Base-by-base conservation (phyloP, 2,797 vertebrate genomes). In the Crenichthys baileyi region DNA sequence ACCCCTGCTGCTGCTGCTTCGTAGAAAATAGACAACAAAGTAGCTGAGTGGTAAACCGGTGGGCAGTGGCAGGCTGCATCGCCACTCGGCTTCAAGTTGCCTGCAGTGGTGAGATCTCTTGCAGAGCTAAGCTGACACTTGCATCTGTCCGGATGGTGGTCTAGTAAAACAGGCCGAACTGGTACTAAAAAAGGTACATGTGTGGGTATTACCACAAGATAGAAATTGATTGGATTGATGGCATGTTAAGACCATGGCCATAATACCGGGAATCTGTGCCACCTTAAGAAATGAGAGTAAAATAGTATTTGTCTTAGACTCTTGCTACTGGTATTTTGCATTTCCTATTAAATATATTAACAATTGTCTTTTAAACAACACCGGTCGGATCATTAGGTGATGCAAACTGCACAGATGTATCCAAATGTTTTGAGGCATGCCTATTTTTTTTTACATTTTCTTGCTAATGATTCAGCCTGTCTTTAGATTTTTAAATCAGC, bases 1-100 rank as follows among this genome's bases (percentile, higher is more conserved):
- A 94, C 92, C 92, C 81, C 91, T 85, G 89, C 29, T 78, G 85
- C 88, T 44, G 67, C 67, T 70, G 67, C 67, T 70, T 89, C 31
- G 85, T 90, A 85, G 83, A 79, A 92, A 94, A 94, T 92, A 94
- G 90, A 94, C 94, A 92, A 92, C 92, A 93, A 90, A 94, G 90
- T 88, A 92, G 90, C 90, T 90, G 90, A 88, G 89, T 90, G 92
- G 88, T 92, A 89, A 93, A 91, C 83, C 76, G 63, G 86, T 87
- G 89, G 90, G 85, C 87, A 87, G 87, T 83, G 68, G 83, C 76
- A 41, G 74, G 87, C 83, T 78, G 41, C 80, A 88, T 85, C 53
- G 78, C 81, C 48, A 76, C 73, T 83, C 74, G 18, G 86, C 78
- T 84, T 55, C 53, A 76, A 87, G 86, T 83, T 76, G 83, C 76